Evolutionary conservation across 2,797 vertebrate species (phyloP).

Genomic region (Acropternis orthonyx): DNA sequence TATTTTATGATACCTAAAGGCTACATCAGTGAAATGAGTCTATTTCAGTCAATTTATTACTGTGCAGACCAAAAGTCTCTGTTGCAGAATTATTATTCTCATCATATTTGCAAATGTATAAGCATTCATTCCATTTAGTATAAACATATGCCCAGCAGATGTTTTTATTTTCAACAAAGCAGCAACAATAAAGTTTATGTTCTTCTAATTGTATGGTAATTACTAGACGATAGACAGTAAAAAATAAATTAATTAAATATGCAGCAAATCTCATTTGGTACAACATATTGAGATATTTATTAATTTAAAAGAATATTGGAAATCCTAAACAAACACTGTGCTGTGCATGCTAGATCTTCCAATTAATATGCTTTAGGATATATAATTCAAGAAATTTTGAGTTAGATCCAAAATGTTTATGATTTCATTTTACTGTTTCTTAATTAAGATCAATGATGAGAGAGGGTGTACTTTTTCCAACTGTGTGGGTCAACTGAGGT

Average conservation of each 20-base stretch:
- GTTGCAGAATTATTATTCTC: slow-evolving; percentile 55
- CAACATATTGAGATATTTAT: background rate
- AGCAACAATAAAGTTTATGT: slow-evolving; percentile 70
- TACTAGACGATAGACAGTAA: slow-evolving; percentile 64
- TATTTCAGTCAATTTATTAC: slow-evolving; percentile 39
- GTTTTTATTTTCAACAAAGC: slow-evolving; percentile 71
- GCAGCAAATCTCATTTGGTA: background rate
- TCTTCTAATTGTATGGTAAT: slow-evolving; percentile 76
- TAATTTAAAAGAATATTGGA: slow-evolving; percentile 14
- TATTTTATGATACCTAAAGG: slow-evolving; percentile 47
- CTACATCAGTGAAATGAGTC: slow-evolving; percentile 33
- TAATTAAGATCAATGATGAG: slow-evolving; percentile 24
- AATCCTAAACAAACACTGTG: slow-evolving; percentile 1
- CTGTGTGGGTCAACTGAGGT: slow-evolving; percentile 6
- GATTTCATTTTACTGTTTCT: background rate
- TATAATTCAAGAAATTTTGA: background rate
- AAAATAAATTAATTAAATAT: slow-evolving; percentile 33
- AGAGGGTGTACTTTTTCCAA: background rate
- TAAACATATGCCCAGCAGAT: slow-evolving; percentile 76
- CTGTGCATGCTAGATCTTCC: background rate
- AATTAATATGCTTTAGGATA: background rate
- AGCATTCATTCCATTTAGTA: slow-evolving; percentile 50
- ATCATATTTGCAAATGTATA: slow-evolving; percentile 59
- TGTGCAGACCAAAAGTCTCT: slow-evolving; percentile 5
- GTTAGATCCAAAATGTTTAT: background rate